These are phyloP conservation scores for Thunnus albacares DNA, from an alignment of 2,797 vertebrate species.

Conservation along the genomic window DNA sequence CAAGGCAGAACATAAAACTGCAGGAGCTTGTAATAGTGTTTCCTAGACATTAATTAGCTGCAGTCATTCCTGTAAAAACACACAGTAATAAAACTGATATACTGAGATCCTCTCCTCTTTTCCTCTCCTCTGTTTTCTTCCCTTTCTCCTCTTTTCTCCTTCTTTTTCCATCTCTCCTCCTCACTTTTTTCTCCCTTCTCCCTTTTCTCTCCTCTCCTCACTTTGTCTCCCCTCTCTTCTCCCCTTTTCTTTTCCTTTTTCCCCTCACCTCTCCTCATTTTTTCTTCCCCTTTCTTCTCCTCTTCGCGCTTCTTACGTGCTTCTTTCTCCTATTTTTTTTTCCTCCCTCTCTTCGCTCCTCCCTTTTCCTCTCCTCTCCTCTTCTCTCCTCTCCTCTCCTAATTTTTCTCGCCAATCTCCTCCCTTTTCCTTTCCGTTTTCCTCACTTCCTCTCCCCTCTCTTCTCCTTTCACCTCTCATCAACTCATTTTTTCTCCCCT, in stretches of 20 bases:
- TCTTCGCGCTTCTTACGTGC: too few relatives aligned
- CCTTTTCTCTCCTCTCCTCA: background rate
- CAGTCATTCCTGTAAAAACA: conserved; percentile 78
- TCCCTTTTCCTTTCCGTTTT: too few relatives aligned
- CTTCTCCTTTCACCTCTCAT: background rate
- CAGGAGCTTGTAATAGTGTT: conserved; percentile 82
- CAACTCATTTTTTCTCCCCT: background rate
- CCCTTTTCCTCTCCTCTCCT: too few relatives aligned
- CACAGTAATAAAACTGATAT: conserved; percentile 78
- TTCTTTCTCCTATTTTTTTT: background rate
- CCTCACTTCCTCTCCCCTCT: too few relatives aligned
- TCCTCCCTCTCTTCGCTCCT: fast-evolving
- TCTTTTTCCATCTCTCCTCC: background rate
- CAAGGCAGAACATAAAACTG: conserved; percentile 73
- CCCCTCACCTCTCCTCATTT: too few relatives aligned
- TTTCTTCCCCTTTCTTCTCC: too few relatives aligned
- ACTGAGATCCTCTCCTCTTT: conserved; percentile 50
- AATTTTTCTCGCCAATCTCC: too few relatives aligned
- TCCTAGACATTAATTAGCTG: conserved; percentile 83
- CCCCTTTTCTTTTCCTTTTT: too few relatives aligned
- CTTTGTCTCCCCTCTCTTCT: background rate
- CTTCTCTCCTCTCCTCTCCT: background rate
- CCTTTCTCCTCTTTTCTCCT: background rate
- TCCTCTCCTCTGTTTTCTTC: too few relatives aligned
- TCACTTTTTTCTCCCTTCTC: background rate